These are phyloP conservation scores for Terebella lapidaria DNA, from an alignment of 2,888 invertebrate genomes.

Conservation along the genomic window DNA sequence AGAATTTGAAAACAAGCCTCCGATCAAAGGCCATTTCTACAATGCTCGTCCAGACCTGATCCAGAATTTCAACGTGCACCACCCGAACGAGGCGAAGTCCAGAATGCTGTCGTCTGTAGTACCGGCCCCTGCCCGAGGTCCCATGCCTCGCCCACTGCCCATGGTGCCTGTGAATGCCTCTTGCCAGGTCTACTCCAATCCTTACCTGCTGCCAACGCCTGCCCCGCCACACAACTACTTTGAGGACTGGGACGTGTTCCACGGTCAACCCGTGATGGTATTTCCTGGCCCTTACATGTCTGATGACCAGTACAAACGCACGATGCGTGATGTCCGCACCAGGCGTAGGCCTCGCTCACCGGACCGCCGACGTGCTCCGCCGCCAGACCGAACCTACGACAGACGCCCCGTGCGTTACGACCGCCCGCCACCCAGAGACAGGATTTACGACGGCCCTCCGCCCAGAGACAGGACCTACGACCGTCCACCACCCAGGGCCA, in stretches of 20 bases:
- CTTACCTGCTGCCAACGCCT: constrained; percentile 8
- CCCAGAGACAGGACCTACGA: background rate
- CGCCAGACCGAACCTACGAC: background rate
- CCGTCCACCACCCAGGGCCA: background rate
- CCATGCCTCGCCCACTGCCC: constrained; percentile 11
- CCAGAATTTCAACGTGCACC: constrained; percentile 36
- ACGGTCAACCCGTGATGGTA: constrained; percentile 18
- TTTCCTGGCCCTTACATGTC: constrained; percentile 8
- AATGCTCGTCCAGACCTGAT: constrained; percentile 33
- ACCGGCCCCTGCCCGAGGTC: constrained; percentile 11
- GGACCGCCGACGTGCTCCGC: background rate
- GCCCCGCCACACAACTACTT: constrained; percentile 21
- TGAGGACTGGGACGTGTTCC: constrained; percentile 21
- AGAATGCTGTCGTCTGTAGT: constrained; percentile 12
- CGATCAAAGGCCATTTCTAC: constrained; percentile 44
- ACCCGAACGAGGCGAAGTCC: constrained; percentile 3
- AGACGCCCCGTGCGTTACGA: background rate
- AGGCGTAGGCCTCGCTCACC: background rate
- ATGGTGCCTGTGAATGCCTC: constrained; percentile 10
- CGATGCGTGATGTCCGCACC: background rate
- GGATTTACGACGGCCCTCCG: background rate
- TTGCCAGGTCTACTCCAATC: too few species aligned
- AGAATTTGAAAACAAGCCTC: constrained; percentile 28
- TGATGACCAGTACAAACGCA: background rate
- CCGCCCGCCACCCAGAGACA: background rate